Base-by-base conservation (phyloP, 2,797 vertebrate genomes). In the Sebastes aleutianus region DNA sequence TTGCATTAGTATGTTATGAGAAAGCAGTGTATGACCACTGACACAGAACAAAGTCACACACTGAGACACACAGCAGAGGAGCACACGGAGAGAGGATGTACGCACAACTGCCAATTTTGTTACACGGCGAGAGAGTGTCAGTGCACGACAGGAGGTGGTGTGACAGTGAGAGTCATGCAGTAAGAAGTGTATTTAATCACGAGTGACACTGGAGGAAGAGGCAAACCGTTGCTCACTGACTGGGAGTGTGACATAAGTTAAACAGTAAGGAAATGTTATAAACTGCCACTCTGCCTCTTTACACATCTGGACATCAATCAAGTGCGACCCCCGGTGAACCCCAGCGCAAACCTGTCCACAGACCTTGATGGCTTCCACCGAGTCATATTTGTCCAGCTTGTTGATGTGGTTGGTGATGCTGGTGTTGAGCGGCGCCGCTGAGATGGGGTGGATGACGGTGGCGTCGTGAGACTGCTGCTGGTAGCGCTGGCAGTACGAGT, bases 341-440 rank as follows among this genome's bases (percentile, higher is more conserved):
- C 70, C 22, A 2, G 18, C 22, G 32, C 36, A 61, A 69, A 75
- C 53, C 76, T 12, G 43, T 54, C 43, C 72, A 89, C 96, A 90
- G 84, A 99, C 98, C 98, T 99, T 99, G 87, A 99, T 99, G 91
- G 98, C 98, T 94, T 99, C 98, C 89, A 99, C 96, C 0, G 98
- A 97, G 93, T 99, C 98, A 0, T 98, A 99, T 86, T 99, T 99
- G 94, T 99, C 98, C 95, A 99, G 95, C 89, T 99, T 99, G 95
- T 99, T 99, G 96, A 99, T 98, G 92, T 99, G 98, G 92, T 99
- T 99, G 79, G 98, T 99, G 91, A 99, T 98, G 96, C 97, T 99
- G 96, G 98, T 98, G 92, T 99, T 99, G 85, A 99, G 97, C 0
- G 98, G 97, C 0, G 96, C 97, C 0, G 98, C 97, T 0, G 98